These are phyloP conservation scores for Pomatostomus ruficeps DNA, from an alignment of 2,113 vertebrate genomes.

Conservation along the genomic window DNA sequence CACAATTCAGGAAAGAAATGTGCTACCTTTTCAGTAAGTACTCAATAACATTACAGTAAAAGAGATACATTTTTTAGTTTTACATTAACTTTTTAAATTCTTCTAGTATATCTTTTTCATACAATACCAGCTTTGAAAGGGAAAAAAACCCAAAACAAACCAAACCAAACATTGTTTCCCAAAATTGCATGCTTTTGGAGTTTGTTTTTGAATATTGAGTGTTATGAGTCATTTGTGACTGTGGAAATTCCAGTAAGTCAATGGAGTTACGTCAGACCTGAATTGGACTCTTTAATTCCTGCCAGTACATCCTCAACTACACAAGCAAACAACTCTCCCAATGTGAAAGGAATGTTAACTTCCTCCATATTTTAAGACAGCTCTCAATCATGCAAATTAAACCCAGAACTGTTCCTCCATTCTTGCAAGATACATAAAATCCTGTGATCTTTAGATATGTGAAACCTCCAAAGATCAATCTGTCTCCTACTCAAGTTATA, in stretches of 20 bases:
- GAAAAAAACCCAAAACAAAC: not conserved
- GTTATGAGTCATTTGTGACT: conserved; percentile 22
- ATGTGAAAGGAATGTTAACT: not conserved
- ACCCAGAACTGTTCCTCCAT: not conserved
- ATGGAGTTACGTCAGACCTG: not conserved
- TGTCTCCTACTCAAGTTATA: not conserved
- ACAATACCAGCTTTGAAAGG: not conserved
- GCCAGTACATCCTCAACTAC: not conserved
- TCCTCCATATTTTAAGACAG: not conserved
- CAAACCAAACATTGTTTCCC: not conserved
- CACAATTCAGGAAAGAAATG: not conserved
- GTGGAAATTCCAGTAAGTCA: conserved; percentile 36
- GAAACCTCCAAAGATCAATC: not conserved
- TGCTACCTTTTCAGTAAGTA: not conserved
- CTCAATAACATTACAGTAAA: not conserved
- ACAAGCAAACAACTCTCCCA: not conserved
- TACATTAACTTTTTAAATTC: not conserved
- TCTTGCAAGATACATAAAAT: not conserved
- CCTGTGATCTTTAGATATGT: not conserved
- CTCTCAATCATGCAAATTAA: not conserved
- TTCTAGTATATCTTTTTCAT: not conserved
- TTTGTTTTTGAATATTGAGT: conserved; percentile 7
- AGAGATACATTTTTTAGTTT: not conserved
- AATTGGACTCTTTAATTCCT: not conserved
- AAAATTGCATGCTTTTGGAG: not conserved